Evolutionary conservation across 2,888 invertebrate genomes (phyloP), one percentile per base, ranked within the genome.

Genomic region (Heliconius ismenius): DNA sequence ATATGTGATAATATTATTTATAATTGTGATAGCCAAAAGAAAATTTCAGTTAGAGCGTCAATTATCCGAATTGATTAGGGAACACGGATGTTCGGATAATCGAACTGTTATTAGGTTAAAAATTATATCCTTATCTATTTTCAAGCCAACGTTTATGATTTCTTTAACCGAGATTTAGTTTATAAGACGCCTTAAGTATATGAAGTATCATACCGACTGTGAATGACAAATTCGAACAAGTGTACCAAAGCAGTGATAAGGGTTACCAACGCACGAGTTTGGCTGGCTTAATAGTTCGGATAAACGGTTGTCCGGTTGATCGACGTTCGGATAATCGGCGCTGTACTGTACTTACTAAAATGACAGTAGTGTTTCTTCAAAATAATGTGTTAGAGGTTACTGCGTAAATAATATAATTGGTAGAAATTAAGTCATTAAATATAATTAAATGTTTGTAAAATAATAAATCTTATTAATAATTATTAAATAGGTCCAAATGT

Each of bases 371-470:
- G 28, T 69, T 54, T 54, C 21, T 32, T 69, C 54, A 70, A 24
- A 70, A 58, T 13, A 58, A 36, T 32, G 7, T 54, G n/a, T 58
- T 58, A 28, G 58, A 58, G 58, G 58, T 58, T 58, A 70, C 9
- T 15, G n/a, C 58, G 32, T 70, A 58, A 32, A 9, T n/a, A n/a
- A 70, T 70, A n/a, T 70, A n/a, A 32, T 70, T 70, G n/a, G 32
- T 70, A 58, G 54, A 7, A 32, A 70, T 54, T 70, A 70, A 70
- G 58, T 70, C 28, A 58, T 58, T 58, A 70, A 58, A 36, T 54
- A 54, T 69, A 69, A 69, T 49, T 6, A 7, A 26, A 54, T 70
- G 15, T 60, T 67, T 67, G 43, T 43, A 67, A 43, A 67, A 39
- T 43, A 39, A 39, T 65, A 65, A 39, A 39, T n/a, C 32, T 24